A percentile compares a stretch with the other conserved stretches of the same genome.
Evolutionary conservation across 1,140 invertebrate species (phyloP).

Genomic region (Saccostrea cuccullata): DNA sequence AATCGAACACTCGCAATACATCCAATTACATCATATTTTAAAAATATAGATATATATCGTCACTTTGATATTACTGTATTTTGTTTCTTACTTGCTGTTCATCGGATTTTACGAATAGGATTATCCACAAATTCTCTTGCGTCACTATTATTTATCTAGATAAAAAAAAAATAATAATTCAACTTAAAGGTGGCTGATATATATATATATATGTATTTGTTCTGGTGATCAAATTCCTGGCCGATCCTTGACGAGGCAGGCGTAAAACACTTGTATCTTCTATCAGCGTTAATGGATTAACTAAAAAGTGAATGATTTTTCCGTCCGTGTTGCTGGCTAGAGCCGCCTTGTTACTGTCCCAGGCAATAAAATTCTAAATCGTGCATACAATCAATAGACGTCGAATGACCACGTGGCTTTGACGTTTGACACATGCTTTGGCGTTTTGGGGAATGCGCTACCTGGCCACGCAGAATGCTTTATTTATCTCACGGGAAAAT

Average conservation of each 20-base stretch:
- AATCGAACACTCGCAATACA: no score
- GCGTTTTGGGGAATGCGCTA: slow-evolving; percentile 20
- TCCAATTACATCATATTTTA: no score
- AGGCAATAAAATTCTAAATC: no score
- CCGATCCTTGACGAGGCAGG: not conserved
- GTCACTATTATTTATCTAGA: not conserved
- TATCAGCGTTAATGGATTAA: slow-evolving; percentile 7
- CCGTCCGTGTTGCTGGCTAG: not conserved
- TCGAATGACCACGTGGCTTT: not conserved
- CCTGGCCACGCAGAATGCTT: not conserved
- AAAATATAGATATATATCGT: no score
- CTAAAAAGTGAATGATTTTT: slow-evolving; percentile 6
- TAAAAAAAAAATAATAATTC: not conserved
- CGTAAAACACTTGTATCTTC: not conserved
- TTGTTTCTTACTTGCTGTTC: no score
- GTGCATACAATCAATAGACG: not conserved
- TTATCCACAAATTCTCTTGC: not conserved
- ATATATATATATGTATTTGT: slow-evolving; percentile 5
- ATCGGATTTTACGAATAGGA: no score
- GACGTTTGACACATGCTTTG: slow-evolving; percentile 15
- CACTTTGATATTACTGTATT: no score
- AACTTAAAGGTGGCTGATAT: not conserved
- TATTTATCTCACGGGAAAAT: slow-evolving; percentile 26
- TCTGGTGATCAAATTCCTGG: not conserved
- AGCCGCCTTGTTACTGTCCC: not conserved